Conservation (phyloP, 2,113 vertebrate species). For the Zeus faber region DNA sequence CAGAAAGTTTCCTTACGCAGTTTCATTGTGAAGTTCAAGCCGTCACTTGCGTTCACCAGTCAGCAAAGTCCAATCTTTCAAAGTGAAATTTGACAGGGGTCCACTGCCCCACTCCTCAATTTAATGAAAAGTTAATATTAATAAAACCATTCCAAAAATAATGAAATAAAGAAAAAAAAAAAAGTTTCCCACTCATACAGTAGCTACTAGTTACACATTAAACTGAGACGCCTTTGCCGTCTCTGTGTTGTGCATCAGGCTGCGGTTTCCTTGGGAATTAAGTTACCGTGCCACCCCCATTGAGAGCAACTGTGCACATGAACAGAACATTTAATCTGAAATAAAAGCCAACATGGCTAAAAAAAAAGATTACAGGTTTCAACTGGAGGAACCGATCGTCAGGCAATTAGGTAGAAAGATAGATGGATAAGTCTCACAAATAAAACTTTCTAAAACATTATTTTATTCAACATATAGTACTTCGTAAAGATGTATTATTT, state of each 20-base stretch:
- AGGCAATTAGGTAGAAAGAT: too few species aligned
- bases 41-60: not conserved
- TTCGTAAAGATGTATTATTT: too few species aligned
- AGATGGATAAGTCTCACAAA: too few species aligned
- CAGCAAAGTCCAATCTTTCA: slow-evolving; percentile 5
- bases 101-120: slow-evolving; percentile 5
- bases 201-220: slow-evolving; percentile 42
- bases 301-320: slow-evolving; percentile 24
- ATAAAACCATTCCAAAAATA: not conserved
- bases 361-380: too few species aligned
- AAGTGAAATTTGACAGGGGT: slow-evolving; percentile 7
- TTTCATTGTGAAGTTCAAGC: slow-evolving; percentile 49
- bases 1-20: slow-evolving; percentile 47
- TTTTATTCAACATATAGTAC: too few species aligned
- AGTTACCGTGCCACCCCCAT: not conserved
- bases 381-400: too few species aligned
- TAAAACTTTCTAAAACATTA: too few species aligned
- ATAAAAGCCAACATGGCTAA: too few species aligned
- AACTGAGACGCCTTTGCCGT: slow-evolving; percentile 22
- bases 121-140: slow-evolving; percentile 9
- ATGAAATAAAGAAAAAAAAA: not conserved
- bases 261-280: slow-evolving; percentile 65
- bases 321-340: too few species aligned
- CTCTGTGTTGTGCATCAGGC: slow-evolving; percentile 45
- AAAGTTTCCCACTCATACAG: not conserved